These are phyloP conservation scores for Drosophila malerkotliana DNA, from an alignment of 1,140 invertebrate species.

Conservation along the genomic window DNA sequence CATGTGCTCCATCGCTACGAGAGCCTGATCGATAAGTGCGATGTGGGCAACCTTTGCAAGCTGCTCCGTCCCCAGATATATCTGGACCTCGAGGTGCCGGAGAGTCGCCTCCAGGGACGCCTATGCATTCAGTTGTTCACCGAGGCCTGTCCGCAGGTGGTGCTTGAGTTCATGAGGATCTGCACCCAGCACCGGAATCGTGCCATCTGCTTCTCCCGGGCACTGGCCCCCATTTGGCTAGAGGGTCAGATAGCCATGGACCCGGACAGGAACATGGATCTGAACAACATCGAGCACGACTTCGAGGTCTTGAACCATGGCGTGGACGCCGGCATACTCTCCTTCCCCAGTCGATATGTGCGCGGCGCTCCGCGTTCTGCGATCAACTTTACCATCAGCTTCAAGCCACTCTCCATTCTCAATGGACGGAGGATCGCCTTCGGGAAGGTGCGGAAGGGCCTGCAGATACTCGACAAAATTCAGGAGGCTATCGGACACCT, in stretches of 20 bases:
- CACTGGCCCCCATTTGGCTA: constrained; percentile 65
- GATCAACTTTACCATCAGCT: constrained; percentile 69
- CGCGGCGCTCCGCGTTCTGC: constrained; percentile 33
- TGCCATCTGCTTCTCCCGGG: constrained; percentile 47
- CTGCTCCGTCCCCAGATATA: constrained; percentile 69
- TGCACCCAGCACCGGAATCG: constrained; percentile 35
- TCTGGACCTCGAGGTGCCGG: constrained; percentile 50
- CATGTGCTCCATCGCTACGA: constrained; percentile 72
- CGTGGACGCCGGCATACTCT: constrained; percentile 70
- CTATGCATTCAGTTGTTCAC: constrained; percentile 70
- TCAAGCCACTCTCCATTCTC: constrained; percentile 64
- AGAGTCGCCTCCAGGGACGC: constrained; percentile 51
- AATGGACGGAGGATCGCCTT: constrained; percentile 72
- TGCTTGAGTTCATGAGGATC: constrained; percentile 68
- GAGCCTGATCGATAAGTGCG: constrained; percentile 58
- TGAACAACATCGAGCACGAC: constrained; percentile 67
- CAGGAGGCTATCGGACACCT: constrained; percentile 55
- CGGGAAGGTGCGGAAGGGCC: constrained; percentile 65
- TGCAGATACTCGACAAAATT: constrained; percentile 54
- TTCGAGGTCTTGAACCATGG: constrained; percentile 74
- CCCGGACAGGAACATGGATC: constrained; percentile 18
- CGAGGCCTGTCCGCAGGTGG: constrained; percentile 71
- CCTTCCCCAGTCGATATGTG: constrained; percentile 68
- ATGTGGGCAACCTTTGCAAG: constrained; percentile 59
- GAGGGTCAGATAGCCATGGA: constrained; percentile 53